These are phyloP conservation scores for Chrysoperla carnea DNA, from an alignment of 1,140 invertebrate genomes.

Conservation along the genomic window DNA sequence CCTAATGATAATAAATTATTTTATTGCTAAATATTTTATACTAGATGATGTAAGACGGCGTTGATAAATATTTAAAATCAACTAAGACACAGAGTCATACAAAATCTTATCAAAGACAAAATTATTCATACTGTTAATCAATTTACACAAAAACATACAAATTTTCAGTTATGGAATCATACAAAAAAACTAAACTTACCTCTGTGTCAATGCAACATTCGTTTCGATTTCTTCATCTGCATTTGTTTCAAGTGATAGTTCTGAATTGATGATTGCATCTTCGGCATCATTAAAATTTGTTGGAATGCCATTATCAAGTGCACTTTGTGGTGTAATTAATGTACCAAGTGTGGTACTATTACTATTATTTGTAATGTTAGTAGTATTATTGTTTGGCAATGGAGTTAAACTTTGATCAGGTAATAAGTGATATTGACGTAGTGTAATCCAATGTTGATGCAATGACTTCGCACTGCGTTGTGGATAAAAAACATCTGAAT, in stretches of 20 bases:
- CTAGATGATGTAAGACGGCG: too few species aligned
- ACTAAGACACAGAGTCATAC: too few species aligned
- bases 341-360: slow-evolving; percentile 5
- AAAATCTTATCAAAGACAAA: too few species aligned
- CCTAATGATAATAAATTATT: not conserved
- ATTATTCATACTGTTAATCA: slow-evolving; percentile 27
- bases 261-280: slow-evolving; percentile 70
- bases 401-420: slow-evolving; percentile 70
- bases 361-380: not conserved
- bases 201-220: slow-evolving; percentile 47
- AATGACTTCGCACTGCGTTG: slow-evolving; percentile 73
- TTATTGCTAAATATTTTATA: too few species aligned
- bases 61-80: too few species aligned
- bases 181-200: too few species aligned
- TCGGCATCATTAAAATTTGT: slow-evolving; percentile 82
- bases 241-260: slow-evolving; percentile 52
- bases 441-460: slow-evolving; percentile 75
- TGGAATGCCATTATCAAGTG: slow-evolving; percentile 16
- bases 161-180: too few species aligned
- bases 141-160: too few species aligned
- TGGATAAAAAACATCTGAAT: slow-evolving; percentile 72
- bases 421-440: slow-evolving; percentile 86
- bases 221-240: slow-evolving; percentile 34
- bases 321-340: too few species aligned
- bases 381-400: slow-evolving; percentile 29